phyloP scores from a whole-genome alignment of 1,140 invertebrate genomes.

The Drosophila mojavensis region DNA sequence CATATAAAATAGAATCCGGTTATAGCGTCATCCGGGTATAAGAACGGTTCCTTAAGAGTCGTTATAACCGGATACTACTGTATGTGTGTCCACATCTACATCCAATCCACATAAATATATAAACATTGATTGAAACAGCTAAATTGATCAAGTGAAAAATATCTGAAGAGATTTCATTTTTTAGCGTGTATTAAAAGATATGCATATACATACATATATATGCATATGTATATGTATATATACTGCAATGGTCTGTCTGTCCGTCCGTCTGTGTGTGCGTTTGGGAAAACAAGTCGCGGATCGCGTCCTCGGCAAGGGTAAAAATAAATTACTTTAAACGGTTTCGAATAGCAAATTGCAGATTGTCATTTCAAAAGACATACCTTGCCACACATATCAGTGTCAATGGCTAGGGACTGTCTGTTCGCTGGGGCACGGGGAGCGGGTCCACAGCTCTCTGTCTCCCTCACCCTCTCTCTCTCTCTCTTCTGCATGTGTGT shows the following conservation, averaged over 20 bases:
- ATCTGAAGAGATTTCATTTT: too few relatives aligned
- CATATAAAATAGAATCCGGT: too few relatives aligned
- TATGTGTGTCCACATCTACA: too few relatives aligned
- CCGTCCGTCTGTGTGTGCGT: neutral
- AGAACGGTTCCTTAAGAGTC: too few relatives aligned
- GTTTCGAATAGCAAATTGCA: slow-evolving; percentile 78
- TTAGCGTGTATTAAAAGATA: too few relatives aligned
- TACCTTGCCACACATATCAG: slow-evolving; percentile 77
- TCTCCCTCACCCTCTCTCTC: neutral
- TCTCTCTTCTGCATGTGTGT: slow-evolving; percentile 17
- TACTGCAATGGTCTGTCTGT: neutral
- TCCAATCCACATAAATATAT: too few relatives aligned
- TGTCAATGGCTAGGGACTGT: slow-evolving; percentile 60
- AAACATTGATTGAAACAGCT: too few relatives aligned
- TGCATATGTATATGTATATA: slow-evolving; percentile 14
- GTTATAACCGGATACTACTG: too few relatives aligned
- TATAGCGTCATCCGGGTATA: too few relatives aligned
- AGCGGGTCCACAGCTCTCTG: neutral
- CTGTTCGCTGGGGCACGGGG: slow-evolving; percentile 7
- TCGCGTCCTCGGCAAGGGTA: slow-evolving; percentile 40
- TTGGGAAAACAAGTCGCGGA: slow-evolving; percentile 29
- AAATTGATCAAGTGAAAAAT: too few relatives aligned
- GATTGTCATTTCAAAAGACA: slow-evolving; percentile 78
- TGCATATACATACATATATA: slow-evolving; percentile 4
- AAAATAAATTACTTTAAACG: slow-evolving; percentile 80